phyloP scores from a whole-genome alignment of 2,888 invertebrate species.

The Mythimna lalbum region DNA sequence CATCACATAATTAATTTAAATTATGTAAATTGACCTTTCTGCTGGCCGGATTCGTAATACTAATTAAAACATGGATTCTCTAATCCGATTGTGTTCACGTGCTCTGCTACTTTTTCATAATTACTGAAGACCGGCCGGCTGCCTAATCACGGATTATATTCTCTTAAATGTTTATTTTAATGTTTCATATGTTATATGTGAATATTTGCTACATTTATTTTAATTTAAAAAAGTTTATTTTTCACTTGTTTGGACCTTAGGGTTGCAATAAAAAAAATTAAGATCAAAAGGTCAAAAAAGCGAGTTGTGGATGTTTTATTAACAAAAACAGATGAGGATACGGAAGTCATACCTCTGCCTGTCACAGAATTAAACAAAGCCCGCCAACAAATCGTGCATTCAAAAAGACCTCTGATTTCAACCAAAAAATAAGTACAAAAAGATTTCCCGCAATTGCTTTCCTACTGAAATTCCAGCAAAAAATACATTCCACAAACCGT shows the following conservation, averaged over 20 bases:
- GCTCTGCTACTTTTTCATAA: constrained; percentile 50
- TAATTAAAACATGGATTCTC: constrained; percentile 58
- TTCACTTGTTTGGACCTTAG: too few species aligned
- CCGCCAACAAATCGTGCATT: constrained; percentile 20
- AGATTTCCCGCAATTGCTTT: constrained; percentile 41
- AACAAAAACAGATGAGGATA: constrained; percentile 18
- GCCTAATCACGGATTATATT: constrained; percentile 50
- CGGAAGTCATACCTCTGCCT: constrained; percentile 7
- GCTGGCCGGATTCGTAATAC: constrained; percentile 35
- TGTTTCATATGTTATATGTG: constrained; percentile 36
- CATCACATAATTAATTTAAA: constrained; percentile 50
- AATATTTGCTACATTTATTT: neutral
- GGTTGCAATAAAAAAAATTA: constrained; percentile 9
- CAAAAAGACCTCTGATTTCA: constrained; percentile 25
- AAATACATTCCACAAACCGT: constrained; percentile 56
- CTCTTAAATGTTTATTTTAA: constrained; percentile 50
- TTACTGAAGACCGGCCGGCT: constrained; percentile 27
- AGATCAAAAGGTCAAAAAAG: constrained; percentile 14
- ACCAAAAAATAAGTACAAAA: constrained; percentile 33
- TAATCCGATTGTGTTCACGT: constrained; percentile 55
- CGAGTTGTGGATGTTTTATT: constrained; percentile 11
- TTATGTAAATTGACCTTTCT: constrained; percentile 41
- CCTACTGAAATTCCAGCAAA: constrained; percentile 43
- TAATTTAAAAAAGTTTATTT: neutral
- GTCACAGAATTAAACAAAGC: constrained; percentile 14